phyloP scores from a whole-genome alignment of 2,888 invertebrate species.

The Caenorhabditis becei region DNA sequence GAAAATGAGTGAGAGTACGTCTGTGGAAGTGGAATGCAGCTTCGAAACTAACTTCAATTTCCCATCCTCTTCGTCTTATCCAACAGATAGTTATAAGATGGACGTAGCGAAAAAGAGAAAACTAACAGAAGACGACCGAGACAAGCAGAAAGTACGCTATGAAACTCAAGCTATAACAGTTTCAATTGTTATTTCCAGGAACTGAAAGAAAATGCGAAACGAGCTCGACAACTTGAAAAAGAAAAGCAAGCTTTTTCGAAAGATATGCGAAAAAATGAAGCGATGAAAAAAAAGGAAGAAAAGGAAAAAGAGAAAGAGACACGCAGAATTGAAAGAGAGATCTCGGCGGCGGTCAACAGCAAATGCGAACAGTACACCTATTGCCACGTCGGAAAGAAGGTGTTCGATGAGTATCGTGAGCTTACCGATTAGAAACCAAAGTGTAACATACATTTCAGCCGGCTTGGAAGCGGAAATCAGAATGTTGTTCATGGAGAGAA shows the following conservation, averaged over 20 bases:
- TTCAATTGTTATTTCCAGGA: too few species aligned
- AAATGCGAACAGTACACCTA: constrained; percentile 65
- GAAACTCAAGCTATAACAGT: too few species aligned
- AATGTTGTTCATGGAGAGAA: constrained; percentile 57
- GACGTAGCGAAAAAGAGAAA: constrained; percentile 26
- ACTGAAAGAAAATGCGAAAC: constrained; percentile 27
- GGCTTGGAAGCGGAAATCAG: constrained; percentile 49
- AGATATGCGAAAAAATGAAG: constrained; percentile 19
- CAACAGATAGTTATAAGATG: neutral
- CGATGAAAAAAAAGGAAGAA: constrained; percentile 19
- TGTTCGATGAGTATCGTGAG: constrained; percentile 53
- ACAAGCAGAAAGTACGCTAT: neutral
- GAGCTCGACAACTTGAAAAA: constrained; percentile 32
- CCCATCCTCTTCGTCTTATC: constrained; percentile 3
- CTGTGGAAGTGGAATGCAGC: neutral
- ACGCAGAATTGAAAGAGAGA: constrained; percentile 64
- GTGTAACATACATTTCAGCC: constrained; percentile 60
- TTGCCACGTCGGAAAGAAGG: constrained; percentile 59
- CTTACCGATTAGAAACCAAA: neutral
- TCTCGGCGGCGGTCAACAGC: constrained; percentile 56
- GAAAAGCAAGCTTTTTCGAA: constrained; percentile 40
- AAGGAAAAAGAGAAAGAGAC: constrained; percentile 55
- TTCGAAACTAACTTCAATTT: neutral
- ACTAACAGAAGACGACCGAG: constrained; percentile 18
- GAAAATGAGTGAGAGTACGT: neutral